A percentile compares a stretch with the other conserved stretches of the same genome.
phyloP scores from a whole-genome alignment of 2,888 invertebrate genomes.

The Drosophila maculinotata region DNA sequence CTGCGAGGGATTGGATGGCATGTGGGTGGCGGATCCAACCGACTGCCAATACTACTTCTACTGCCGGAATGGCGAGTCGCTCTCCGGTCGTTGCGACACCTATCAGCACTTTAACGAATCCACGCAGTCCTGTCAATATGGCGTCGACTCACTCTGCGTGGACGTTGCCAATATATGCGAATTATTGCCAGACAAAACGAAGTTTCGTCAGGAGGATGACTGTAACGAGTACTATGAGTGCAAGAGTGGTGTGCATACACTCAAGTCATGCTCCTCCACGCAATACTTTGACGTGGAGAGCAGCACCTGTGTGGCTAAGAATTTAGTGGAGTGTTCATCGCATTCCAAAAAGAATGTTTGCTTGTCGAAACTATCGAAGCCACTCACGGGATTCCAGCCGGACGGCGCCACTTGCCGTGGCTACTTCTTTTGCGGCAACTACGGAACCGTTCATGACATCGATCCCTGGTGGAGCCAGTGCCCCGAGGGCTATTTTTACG shows the following conservation, averaged over 20 bases:
- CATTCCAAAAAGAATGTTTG: constrained; percentile 70
- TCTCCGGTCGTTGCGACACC: constrained; percentile 50
- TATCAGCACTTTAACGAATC: constrained; percentile 69
- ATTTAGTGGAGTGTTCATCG: constrained; percentile 54
- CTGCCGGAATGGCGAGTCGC: constrained; percentile 56
- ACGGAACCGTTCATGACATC: constrained; percentile 56
- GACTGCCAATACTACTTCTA: constrained; percentile 75
- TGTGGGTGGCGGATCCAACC: constrained; percentile 72
- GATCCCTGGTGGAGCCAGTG: constrained; percentile 78
- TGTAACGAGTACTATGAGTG: constrained; percentile 79
- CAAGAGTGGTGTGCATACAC: constrained; percentile 37
- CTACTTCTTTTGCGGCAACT: constrained; percentile 69
- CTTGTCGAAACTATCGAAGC: constrained; percentile 9
- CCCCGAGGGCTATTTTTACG: constrained; percentile 71
- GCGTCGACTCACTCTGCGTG: constrained; percentile 62
- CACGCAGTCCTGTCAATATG: constrained; percentile 66
- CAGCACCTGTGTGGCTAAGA: constrained; percentile 57
- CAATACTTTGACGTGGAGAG: constrained; percentile 71
- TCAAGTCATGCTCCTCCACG: constrained; percentile 32
- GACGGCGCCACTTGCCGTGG: constrained; percentile 80
- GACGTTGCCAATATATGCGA: constrained; percentile 77
- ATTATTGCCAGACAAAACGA: constrained; percentile 61
- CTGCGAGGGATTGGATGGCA: constrained; percentile 57
- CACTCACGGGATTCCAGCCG: constrained; percentile 34
- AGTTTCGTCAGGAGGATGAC: constrained; percentile 66